Percentiles rank a stretch among this genome's conserved stretches.
Evolutionary conservation across 64 coral and sea anemone species (phyloP).

Genomic region (Porites australiensis): DNA sequence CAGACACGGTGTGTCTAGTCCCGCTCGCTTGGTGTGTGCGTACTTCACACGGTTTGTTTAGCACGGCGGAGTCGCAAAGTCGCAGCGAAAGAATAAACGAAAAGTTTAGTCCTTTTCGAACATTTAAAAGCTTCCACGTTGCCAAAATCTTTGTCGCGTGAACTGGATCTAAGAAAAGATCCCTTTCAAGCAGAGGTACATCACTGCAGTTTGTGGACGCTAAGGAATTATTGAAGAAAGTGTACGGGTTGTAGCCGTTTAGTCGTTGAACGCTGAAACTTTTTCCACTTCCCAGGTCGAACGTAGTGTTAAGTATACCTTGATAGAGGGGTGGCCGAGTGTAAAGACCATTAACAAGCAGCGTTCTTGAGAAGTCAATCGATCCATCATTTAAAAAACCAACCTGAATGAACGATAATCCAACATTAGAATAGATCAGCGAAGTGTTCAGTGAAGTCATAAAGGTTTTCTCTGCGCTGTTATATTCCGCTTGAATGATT

Average conservation of each 20-base stretch:
- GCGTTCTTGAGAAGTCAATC: conserved; percentile 21
- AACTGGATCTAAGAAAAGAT: not conserved
- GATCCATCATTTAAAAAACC: conserved; percentile 28
- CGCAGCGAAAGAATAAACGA: conserved; percentile 48
- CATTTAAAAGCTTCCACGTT: conserved; percentile 59
- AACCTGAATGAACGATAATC: conserved; percentile 63
- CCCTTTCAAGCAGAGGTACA: conserved; percentile 34
- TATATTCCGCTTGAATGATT: conserved; percentile 30
- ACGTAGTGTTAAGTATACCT: conserved; percentile 15
- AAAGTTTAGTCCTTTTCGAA: conserved; percentile 54
- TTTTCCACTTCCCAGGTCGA: conserved; percentile 42
- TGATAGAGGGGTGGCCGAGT: conserved; percentile 32
- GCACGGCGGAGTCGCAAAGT: conserved; percentile 41
- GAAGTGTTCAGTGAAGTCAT: conserved; percentile 57
- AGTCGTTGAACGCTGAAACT: conserved; percentile 27
- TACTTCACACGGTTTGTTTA: conserved; percentile 60
- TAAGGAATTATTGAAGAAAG: conserved; percentile 54
- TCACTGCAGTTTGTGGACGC: conserved; percentile 62
- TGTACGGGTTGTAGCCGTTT: conserved; percentile 67
- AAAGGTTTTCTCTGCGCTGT: conserved; percentile 44
- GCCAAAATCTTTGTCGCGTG: conserved; percentile 19
- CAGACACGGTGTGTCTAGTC: conserved; percentile 42
- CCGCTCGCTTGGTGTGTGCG: conserved; percentile 32
- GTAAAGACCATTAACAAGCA: conserved; percentile 37
- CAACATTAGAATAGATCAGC: conserved; percentile 51